Evolutionary conservation across 1,140 invertebrate genomes (phyloP), one percentile per base, ranked within the genome.

Genomic region (Leptopilina clavipes): DNA sequence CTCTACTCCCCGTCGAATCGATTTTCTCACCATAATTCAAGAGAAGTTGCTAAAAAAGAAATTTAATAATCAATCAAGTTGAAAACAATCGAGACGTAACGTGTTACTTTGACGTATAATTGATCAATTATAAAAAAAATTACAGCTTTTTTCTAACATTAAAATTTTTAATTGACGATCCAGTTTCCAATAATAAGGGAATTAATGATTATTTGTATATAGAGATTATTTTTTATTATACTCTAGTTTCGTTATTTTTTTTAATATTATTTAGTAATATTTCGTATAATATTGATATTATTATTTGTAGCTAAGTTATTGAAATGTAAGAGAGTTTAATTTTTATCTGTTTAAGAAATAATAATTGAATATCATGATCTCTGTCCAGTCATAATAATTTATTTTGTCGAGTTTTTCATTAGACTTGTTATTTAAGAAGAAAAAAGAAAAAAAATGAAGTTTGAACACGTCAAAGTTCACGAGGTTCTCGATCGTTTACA

Each of bases 141-240:
- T 40, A 31, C 8, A 8, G 37, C 2, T 40, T 40, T 40, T 40
- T 0, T 40, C 37, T 9, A 40, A 40, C 9, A 8, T 9, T 40
- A 5, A 40, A 40, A 40, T 40, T 8, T 6, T 31, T 5, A 31
- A 40, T 40, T 40, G 37, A 40, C 37, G 37, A 40, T 40, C 25
- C 25, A 31, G 5, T 31, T 31, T 31, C 25, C 25, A 31, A 31
- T 31, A 31, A 9, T 40, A 40, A 40, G 37, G 9, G 7, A 40
- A 40, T 40, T 40, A 40, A 40, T 9, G 37, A 65, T 65, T 65
- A 65, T 31, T n/a, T 65, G 59, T 65, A 65, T 14, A 65, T 65
- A 65, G 56, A 65, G 22, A 74, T 77, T 77, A 72, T 52, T 72
- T 22, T 73, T 76, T 72, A 70, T 71, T 73, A 72, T 78, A 70